Evolutionary conservation across 1,140 invertebrate genomes (phyloP).

Genomic region (Drosophila mojavensis): DNA sequence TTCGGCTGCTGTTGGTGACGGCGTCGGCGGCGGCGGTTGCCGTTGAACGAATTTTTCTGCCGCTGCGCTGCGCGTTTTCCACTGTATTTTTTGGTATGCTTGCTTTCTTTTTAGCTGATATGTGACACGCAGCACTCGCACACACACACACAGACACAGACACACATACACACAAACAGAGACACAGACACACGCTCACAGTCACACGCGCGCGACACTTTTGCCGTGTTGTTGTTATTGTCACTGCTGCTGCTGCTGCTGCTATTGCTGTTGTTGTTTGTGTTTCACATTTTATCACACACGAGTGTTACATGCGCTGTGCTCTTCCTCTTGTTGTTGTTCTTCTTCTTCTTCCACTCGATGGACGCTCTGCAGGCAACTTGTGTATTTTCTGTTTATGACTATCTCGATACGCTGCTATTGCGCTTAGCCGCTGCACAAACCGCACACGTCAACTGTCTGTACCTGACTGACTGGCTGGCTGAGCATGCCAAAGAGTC

Average conservation of each 20-base stretch:
- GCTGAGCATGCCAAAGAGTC: slow-evolving; percentile 35
- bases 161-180: slow-evolving; percentile 41
- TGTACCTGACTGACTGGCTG: slow-evolving; percentile 79
- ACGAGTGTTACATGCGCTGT: slow-evolving; percentile 18
- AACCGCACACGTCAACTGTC: slow-evolving; percentile 84
- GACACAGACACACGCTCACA: slow-evolving; percentile 45
- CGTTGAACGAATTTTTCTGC: slow-evolving; percentile 1
- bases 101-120: slow-evolving; percentile 55
- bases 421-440: slow-evolving; percentile 70
- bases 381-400: slow-evolving; percentile 28
- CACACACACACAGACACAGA: slow-evolving; percentile 37
- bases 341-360: slow-evolving; percentile 14
- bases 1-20: slow-evolving; percentile 58
- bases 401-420: slow-evolving; percentile 30
- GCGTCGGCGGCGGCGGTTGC: slow-evolving; percentile 11
- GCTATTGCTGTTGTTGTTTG: slow-evolving; percentile 17
- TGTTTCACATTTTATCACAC: slow-evolving; percentile 40
- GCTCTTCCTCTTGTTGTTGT: slow-evolving; percentile 30
- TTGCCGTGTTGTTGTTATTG: slow-evolving; percentile 30
- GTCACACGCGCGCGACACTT: slow-evolving; percentile 44
- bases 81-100: slow-evolving; percentile 43
- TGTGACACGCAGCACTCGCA: slow-evolving; percentile 60
- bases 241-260: slow-evolving; percentile 21
- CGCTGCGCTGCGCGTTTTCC: slow-evolving; percentile 57
- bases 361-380: slow-evolving; percentile 37